Evolutionary conservation across 2,797 vertebrate genomes (phyloP), one percentile per base, ranked within the genome.

Genomic region (Petrocephalus sullivani): DNA sequence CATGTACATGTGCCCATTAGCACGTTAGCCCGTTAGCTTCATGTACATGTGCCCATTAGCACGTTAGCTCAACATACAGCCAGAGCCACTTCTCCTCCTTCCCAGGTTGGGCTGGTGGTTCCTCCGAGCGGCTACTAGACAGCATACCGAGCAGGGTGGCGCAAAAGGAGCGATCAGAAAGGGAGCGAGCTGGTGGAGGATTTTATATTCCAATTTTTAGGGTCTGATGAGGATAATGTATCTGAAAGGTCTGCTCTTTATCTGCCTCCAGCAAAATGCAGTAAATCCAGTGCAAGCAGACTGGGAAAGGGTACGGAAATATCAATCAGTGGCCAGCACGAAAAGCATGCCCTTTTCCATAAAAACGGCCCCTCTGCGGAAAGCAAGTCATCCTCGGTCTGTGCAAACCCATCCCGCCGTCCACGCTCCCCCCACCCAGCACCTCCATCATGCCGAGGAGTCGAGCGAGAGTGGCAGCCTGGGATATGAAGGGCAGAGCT

Each of bases 401-500:
- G 28, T 16, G 71, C 28, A 19, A 75, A 41, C 12, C 28, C n/a
- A 14, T 84, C 51, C 46, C 28, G 21, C 51, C n/a, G 21, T 84
- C 51, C 51, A 23, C 10, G n/a, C 51, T 84, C 10, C 49, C 49
- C 49, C 19, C 37, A 82, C 14, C 33, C 67, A 6, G 33, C 37
- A 9, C 4, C 21, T 84, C 82, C 82, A 23, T 23, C 82, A 84
- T 16, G 41, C 82, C 6, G 49, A 53, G 21, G 81, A 23, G 41
- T 46, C 21, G 49, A 83, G 49, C 9, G 81, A 53, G 41, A 83
- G 49, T 19, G 16, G 51, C 49, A 83, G 81, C 41, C 81, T 46
- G 71, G 71, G 71, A 53, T 83, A 53, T 83, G 41, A 53, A 53
- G 89, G 90, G 71, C 33, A 88, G 90, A 33, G 83, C 91, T 71